Evolutionary conservation across 2,888 invertebrate species (phyloP).

Genomic region (Tethea ocularis): DNA sequence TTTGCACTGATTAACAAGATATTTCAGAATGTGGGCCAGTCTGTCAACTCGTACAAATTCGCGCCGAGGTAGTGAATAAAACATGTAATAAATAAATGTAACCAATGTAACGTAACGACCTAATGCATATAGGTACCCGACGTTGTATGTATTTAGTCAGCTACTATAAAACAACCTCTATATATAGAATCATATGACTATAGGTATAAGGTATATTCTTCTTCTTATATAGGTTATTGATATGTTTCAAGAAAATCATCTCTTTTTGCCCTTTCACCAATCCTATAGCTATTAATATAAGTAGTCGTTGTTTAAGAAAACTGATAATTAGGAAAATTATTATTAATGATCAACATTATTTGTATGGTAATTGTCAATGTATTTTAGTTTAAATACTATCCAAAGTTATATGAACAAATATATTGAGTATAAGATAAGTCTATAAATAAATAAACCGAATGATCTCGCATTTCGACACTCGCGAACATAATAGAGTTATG

Average conservation of each 20-base stretch:
- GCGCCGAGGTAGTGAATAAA: conserved; percentile 66
- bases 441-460: conserved; percentile 66
- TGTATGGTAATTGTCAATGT: too few species aligned
- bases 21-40: conserved; percentile 22
- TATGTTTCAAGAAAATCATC: too few species aligned
- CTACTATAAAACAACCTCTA: neutral
- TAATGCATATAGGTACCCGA: conserved; percentile 37
- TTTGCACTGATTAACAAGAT: neutral
- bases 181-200: too few species aligned
- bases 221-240: too few species aligned
- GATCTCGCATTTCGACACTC: conserved; percentile 78
- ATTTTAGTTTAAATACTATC: too few species aligned
- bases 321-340: too few species aligned
- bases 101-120: conserved; percentile 58
- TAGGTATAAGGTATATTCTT: too few species aligned
- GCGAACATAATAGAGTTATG: conserved; percentile 79
- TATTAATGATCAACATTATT: too few species aligned
- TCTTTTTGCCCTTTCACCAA: too few species aligned
- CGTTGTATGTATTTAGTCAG: neutral
- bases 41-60: conserved; percentile 46
- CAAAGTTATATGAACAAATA: neutral
- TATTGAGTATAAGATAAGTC: neutral
- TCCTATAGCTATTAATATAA: too few species aligned
- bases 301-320: too few species aligned
- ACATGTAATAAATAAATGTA: conserved; percentile 77